Evolutionary conservation across 2,113 vertebrate genomes (phyloP), one percentile per base, ranked within the genome.

Genomic region (Saimiri boliviensis): DNA sequence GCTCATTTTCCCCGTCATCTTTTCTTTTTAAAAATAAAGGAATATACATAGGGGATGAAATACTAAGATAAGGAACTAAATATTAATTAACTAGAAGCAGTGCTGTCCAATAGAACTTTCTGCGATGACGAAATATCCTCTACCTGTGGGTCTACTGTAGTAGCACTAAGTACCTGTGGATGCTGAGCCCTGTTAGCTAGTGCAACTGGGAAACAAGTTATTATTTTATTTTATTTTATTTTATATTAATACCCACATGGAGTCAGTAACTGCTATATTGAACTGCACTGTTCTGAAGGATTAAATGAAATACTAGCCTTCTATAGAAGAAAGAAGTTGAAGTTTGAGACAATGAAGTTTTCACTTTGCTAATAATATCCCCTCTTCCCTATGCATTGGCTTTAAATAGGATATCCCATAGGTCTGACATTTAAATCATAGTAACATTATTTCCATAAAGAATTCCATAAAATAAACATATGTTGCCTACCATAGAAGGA

Each of bases 151-250:
- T 63, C 89, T 8, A 3, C 20, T 27, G 0, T 21, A 9, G 71
- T 37, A n/a, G 30, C 71, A 17, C 13, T 4, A 16, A 56, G 73
- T 27, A 13, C n/a, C 60, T 9, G 45, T n/a, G 23, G 80, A 49
- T n/a, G 0, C 3, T 8, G 25, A 73, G 32, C 5, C 7, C 21
- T 19, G 16, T 2, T 70, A n/a, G 19, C 37, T 12, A 27, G 21
- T n/a, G 13, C 37, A 27, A 27, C 87, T 27, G 19, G 85, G n/a
- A 74, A 40, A 42, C 27, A n/a, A 45, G 23, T 42, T 32, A 6
- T 63, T 63, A 52, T 32, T 6, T 63, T 63, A 52, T 74, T 32
- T 74, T 32, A 9, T 74, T 42, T 52, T 83, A 37, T 7, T 83
- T 52, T 49, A 73, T 30, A 79, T 13, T 66, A 60, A 54, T 27